Percentiles rank a stretch among this genome's conserved stretches.
phyloP scores from a whole-genome alignment of 2,113 vertebrate species.

The Thamnaconus septentrionalis region DNA sequence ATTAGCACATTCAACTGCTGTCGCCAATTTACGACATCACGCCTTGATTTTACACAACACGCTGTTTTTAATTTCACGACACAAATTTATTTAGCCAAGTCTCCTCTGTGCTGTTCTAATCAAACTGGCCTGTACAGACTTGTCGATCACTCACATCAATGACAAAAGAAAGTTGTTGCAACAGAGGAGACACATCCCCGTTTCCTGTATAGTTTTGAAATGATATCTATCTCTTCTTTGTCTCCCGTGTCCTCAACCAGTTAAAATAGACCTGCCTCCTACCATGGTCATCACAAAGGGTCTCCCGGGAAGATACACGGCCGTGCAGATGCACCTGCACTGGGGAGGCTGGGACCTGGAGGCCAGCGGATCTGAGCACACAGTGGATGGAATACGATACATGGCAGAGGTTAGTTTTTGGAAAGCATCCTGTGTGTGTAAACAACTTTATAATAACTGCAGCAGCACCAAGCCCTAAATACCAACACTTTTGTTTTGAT shows the following conservation, averaged over 20 bases:
- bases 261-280: conserved; percentile 83
- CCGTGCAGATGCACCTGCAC: conserved; percentile 91
- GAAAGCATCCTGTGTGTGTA: too few species aligned
- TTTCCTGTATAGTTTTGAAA: background rate
- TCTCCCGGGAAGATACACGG: conserved; percentile 72
- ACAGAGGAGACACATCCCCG: too few species aligned
- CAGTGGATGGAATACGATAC: conserved; percentile 84
- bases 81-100: background rate
- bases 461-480: background rate
- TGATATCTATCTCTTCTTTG: conserved; percentile 5
- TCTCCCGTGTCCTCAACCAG: conserved; percentile 60
- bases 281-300: conserved; percentile 79
- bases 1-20: background rate
- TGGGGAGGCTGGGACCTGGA: conserved; percentile 86
- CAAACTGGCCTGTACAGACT: too few species aligned
- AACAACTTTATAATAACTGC: too few species aligned
- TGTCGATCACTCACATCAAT: too few species aligned
- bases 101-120: background rate
- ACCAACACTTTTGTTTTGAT: background rate
- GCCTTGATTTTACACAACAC: background rate
- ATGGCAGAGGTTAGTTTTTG: conserved; percentile 80
- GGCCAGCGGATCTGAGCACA: conserved; percentile 89
- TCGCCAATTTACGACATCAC: background rate
- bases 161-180: too few species aligned
- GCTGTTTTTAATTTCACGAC: too few species aligned